Conservation (phyloP, 2,888 invertebrate genomes). For the Epirrhoe tristata region DNA sequence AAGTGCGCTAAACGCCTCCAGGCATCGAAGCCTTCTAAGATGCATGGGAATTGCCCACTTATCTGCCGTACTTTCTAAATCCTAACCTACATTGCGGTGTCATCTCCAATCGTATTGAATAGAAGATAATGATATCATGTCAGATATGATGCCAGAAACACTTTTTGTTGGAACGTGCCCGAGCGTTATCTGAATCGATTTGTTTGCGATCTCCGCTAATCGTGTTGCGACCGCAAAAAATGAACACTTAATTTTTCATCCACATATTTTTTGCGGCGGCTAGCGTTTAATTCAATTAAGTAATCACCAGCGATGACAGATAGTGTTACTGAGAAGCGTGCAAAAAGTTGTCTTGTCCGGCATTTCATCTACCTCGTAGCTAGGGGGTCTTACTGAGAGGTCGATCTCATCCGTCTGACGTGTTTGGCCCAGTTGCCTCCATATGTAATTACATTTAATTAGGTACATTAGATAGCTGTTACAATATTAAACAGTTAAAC, state of each 20-base stretch:
- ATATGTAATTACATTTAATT: slow-evolving; percentile 68
- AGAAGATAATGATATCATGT: slow-evolving; percentile 48
- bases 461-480: slow-evolving; percentile 59
- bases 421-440: slow-evolving; percentile 66
- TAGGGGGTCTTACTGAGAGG: slow-evolving; percentile 45
- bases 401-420: slow-evolving; percentile 45
- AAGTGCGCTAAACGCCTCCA: slow-evolving; percentile 52
- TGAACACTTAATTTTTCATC: slow-evolving; percentile 42
- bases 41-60: slow-evolving; percentile 45
- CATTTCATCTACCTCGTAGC: slow-evolving; percentile 39
- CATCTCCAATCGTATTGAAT: slow-evolving; percentile 42
- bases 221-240: slow-evolving; percentile 43
- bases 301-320: slow-evolving; percentile 68
- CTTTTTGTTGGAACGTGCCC: slow-evolving; percentile 41
- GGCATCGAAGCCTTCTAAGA: slow-evolving; percentile 41
- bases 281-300: slow-evolving; percentile 75
- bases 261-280: slow-evolving; percentile 45
- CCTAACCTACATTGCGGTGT: slow-evolving; percentile 47
- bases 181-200: slow-evolving; percentile 41
- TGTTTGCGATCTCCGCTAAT: slow-evolving; percentile 46
- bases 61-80: slow-evolving; percentile 44
- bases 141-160: slow-evolving; percentile 46
- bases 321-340: slow-evolving; percentile 62
- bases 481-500: slow-evolving; percentile 75
- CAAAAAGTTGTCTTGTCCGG: slow-evolving; percentile 65